A percentile compares a stretch with the other conserved stretches of the same genome.
These are phyloP conservation scores for Hydrophis major DNA, from an alignment of 2,797 vertebrate genomes.

Conservation along the genomic window DNA sequence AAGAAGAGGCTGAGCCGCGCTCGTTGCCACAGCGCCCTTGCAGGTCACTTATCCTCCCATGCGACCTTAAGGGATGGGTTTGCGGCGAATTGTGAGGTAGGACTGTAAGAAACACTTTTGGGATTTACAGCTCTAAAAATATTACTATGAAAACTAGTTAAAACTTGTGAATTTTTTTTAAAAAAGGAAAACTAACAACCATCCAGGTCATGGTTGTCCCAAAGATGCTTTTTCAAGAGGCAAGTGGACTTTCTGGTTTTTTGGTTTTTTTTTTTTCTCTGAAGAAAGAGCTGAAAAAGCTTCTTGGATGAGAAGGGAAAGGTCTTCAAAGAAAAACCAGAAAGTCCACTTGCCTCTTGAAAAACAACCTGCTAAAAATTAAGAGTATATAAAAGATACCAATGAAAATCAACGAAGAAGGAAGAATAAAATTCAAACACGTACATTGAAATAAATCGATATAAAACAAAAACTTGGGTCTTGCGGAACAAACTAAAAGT, in stretches of 20 bases:
- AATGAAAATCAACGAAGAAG: background rate
- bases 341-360: background rate
- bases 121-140: background rate
- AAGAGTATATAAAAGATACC: background rate
- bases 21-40: too few species aligned
- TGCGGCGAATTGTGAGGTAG: background rate
- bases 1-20: background rate
- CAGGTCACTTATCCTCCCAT: too few species aligned
- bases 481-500: background rate
- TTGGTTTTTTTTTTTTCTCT: background rate
- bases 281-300: too few species aligned
- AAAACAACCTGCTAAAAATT: background rate
- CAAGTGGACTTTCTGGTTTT: background rate
- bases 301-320: too few species aligned
- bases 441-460: background rate
- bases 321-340: too few species aligned
- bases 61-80: background rate
- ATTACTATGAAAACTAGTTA: background rate
- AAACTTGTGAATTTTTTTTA: background rate
- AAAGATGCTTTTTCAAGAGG: background rate
- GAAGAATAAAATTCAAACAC: background rate
- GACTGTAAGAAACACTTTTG: background rate
- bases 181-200: background rate
- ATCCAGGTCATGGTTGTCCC: background rate
- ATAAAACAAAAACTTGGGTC: background rate